Evolutionary conservation across 2,113 vertebrate species (phyloP), one percentile per base, ranked within the genome.

Genomic region (Cettia cetti): DNA sequence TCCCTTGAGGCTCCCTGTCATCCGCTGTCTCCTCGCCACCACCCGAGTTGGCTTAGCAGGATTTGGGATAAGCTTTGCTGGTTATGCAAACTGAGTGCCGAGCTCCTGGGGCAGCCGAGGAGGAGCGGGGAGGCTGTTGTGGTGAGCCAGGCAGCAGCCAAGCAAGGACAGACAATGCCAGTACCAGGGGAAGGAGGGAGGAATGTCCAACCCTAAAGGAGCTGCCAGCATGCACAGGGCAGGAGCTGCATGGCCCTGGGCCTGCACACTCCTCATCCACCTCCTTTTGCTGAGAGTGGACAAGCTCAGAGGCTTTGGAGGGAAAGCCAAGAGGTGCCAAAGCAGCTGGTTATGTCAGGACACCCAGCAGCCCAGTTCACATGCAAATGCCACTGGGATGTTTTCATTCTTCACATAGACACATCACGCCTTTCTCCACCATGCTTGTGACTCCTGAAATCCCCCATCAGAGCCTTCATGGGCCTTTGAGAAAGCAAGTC

Each of bases 31-130:
- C 84, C 56, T 64, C 0, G 26, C 31, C 87, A 57, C 87, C 72
- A 3, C n/a, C 59, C 11, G 0, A 84, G 53, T 9, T 81, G 90
- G 88, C 95, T 94, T 91, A 96, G 93, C 19, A 26, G 95, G 94
- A 91, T 90, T 96, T 93, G 71, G 84, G 50, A 78, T 39, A 81
- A 93, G 90, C 74, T 71, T 31, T 87, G 66, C 64, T 76, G 78
- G 70, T 94, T 95, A 76, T 82, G 87, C 95, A 95, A 94, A 94
- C 20, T 0, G 2, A 79, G 66, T 2, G 23, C 61, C 7, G 1
- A 82, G 89, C 79, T 87, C 59, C 71, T 12, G 65, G 56, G 47
- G 65, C 3, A 0, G 74, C 33, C 1, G 0, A 89, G 79, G 79
- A 79, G 52, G 40, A 37, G 12, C 19, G 6, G 45, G 24, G 77